phyloP scores from a whole-genome alignment of 2,888 invertebrate genomes.

The Campoplex capitator region DNA sequence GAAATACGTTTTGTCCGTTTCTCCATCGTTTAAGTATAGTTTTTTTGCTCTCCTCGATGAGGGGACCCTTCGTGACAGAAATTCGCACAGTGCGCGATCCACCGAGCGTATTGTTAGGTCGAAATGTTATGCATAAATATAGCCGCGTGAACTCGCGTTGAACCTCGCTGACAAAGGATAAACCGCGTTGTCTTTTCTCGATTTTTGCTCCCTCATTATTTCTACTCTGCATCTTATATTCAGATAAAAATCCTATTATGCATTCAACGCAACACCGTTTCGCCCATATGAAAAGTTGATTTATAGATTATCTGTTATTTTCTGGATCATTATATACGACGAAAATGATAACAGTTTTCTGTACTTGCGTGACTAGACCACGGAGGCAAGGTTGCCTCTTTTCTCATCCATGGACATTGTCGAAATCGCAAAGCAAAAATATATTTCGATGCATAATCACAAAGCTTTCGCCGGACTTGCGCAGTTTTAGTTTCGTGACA shows the following conservation, averaged over 20 bases:
- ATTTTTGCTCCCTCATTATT: not conserved
- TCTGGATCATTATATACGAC: not conserved
- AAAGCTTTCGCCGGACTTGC: not conserved
- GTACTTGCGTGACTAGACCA: not conserved
- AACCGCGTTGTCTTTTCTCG: not conserved
- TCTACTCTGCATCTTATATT: not conserved
- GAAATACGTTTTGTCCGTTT: constrained; percentile 37
- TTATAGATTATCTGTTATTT: constrained; percentile 29
- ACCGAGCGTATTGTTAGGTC: constrained; percentile 46
- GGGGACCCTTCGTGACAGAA: constrained; percentile 10
- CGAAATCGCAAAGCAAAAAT: not conserved
- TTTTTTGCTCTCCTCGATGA: constrained; percentile 10
- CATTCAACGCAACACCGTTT: not conserved
- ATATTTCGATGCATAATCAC: not conserved
- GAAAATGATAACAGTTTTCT: constrained; percentile 10
- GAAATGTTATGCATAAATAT: constrained; percentile 44
- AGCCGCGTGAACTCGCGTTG: constrained; percentile 17
- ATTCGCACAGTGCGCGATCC: constrained; percentile 32
- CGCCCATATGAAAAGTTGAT: not conserved
- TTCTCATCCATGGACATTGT: not conserved
- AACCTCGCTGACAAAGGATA: constrained; percentile 27
- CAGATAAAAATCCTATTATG: not conserved
- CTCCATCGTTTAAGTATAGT: constrained; percentile 50
- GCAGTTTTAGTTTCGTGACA: not conserved
- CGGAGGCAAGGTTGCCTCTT: not conserved